Evolutionary conservation across 2,888 invertebrate genomes (phyloP).

Genomic region (Cosmorhoe ocellata): DNA sequence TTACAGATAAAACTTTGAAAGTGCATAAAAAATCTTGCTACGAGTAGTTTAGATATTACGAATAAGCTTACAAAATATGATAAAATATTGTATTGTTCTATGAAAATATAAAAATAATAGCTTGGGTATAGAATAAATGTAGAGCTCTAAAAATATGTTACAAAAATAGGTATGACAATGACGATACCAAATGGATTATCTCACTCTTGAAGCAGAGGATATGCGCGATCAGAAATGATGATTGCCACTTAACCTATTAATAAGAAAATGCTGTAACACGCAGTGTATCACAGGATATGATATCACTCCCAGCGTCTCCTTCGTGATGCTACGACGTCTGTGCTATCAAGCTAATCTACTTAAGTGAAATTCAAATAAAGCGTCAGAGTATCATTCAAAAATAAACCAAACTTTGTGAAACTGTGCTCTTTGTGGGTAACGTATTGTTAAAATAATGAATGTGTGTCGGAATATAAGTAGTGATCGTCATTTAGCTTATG

Average conservation of each 20-base stretch:
- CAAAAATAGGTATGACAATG: neutral
- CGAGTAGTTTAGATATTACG: slow-evolving; percentile 1
- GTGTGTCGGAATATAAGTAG: slow-evolving; percentile 4
- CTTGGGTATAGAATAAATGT: neutral
- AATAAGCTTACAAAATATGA: slow-evolving; percentile 9
- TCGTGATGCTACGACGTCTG: slow-evolving; percentile 58
- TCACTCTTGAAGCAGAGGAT: neutral
- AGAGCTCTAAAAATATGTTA: neutral
- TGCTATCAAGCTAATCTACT: slow-evolving; percentile 55
- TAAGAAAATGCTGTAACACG: slow-evolving; percentile 50
- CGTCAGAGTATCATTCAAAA: slow-evolving; percentile 32
- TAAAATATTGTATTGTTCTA: neutral
- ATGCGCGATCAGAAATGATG: slow-evolving; percentile 45
- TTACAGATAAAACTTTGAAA: slow-evolving; percentile 13
- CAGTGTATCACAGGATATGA: slow-evolving; percentile 71
- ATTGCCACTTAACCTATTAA: slow-evolving; percentile 73
- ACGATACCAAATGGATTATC: neutral
- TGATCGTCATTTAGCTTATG: neutral
- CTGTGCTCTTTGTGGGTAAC: slow-evolving; percentile 19
- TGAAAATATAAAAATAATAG: neutral
- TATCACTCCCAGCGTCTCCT: slow-evolving; percentile 63
- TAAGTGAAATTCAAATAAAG: slow-evolving; percentile 66
- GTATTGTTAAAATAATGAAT: neutral
- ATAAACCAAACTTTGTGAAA: slow-evolving; percentile 35
- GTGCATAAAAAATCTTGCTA: slow-evolving; percentile 13